Evolutionary conservation across 2,888 invertebrate species (phyloP).

Genomic region (Ligdia adustata): DNA sequence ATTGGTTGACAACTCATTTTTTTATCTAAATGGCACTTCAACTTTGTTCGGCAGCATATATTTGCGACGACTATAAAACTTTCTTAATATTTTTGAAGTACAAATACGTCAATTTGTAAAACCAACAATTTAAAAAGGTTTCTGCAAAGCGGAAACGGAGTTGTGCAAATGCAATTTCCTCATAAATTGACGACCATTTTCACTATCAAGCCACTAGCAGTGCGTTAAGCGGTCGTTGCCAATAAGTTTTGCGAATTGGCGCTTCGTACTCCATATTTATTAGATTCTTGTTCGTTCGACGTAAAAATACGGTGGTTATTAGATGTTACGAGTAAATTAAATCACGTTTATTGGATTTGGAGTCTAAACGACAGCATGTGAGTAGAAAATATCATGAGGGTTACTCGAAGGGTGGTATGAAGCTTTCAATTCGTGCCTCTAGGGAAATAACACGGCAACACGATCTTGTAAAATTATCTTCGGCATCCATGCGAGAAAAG

Average conservation of each 20-base stretch:
- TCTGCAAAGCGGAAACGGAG: neutral
- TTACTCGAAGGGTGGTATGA: constrained; percentile 32
- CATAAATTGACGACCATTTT: neutral
- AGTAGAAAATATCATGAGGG: constrained; percentile 26
- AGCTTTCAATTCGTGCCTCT: constrained; percentile 45
- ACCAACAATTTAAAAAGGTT: neutral
- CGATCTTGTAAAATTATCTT: constrained; percentile 41
- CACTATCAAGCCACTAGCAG: neutral
- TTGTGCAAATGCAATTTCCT: neutral
- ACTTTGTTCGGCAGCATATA: no score
- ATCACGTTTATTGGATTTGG: constrained; percentile 2
- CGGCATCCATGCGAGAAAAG: constrained; percentile 24
- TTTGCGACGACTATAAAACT: no score
- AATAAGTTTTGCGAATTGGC: no score
- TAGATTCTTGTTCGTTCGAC: no score
- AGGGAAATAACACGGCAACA: constrained; percentile 50
- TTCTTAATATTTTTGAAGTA: no score
- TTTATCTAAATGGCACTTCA: neutral
- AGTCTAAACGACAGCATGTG: constrained; percentile 9
- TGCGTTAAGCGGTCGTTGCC: neutral
- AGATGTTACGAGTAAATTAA: neutral
- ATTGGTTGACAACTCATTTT: neutral
- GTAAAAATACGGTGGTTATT: no score
- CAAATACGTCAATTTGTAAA: neutral
- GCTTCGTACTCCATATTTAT: no score